These are phyloP conservation scores for Nycteola revayana DNA, from an alignment of 2,888 invertebrate genomes.

Conservation along the genomic window DNA sequence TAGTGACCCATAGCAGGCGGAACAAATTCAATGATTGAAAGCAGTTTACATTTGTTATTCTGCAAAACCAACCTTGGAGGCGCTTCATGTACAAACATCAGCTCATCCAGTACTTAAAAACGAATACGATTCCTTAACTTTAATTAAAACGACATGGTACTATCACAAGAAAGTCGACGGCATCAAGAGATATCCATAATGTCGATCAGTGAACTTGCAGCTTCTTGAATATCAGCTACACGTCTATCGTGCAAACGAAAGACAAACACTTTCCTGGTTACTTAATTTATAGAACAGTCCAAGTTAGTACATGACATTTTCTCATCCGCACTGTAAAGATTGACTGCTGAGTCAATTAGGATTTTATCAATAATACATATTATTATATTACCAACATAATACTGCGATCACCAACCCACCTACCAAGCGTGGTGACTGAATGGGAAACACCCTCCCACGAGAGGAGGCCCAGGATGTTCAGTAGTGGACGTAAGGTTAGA, in stretches of 20 bases:
- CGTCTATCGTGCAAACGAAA: conserved; percentile 4
- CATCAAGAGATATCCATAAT: not conserved
- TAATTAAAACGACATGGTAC: conserved; percentile 1
- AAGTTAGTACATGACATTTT: conserved; percentile 1
- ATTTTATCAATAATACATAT: no score
- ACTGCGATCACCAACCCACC: no score
- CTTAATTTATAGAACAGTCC: conserved; percentile 1
- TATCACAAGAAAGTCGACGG: conserved; percentile 1
- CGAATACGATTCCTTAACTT: conserved; percentile 4
- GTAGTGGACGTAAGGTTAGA: no score
- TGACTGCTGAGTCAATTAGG: no score
- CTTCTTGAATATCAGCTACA: conserved; percentile 8
- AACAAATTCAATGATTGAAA: conserved; percentile 13
- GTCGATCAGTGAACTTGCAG: conserved; percentile 4
- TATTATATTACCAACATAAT: no score
- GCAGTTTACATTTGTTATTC: conserved; percentile 7
- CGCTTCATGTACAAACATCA: conserved; percentile 12
- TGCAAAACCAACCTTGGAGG: conserved; percentile 10
- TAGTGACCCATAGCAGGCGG: conserved; percentile 11
- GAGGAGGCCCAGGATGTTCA: no score
- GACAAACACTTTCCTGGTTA: conserved; percentile 7
- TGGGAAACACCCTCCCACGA: no score
- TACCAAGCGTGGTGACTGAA: no score
- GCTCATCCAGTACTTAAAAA: conserved; percentile 14
- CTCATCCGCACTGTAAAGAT: not conserved